These are phyloP conservation scores for Podargus strigoides DNA, from an alignment of 2,797 vertebrate genomes.

Conservation along the genomic window DNA sequence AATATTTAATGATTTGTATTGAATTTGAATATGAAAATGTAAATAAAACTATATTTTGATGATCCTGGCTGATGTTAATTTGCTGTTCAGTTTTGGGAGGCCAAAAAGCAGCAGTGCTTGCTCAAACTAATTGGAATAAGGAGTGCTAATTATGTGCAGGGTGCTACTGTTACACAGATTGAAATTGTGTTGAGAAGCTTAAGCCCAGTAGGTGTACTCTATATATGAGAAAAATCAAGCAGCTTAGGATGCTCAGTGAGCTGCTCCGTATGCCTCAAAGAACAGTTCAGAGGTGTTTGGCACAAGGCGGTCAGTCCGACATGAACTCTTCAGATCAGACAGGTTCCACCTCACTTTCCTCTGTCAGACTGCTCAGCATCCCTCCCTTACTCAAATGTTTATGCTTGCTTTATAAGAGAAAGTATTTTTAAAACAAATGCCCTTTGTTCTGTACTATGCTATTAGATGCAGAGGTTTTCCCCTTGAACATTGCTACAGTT, in stretches of 20 bases:
- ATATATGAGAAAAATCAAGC: neutral
- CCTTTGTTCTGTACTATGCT: neutral
- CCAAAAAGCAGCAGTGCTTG: neutral
- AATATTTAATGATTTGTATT: slow-evolving; percentile 78
- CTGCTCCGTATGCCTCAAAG: neutral
- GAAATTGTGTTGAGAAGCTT: neutral
- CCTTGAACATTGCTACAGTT: neutral
- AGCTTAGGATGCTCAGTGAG: neutral
- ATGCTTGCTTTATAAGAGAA: neutral
- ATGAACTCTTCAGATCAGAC: neutral
- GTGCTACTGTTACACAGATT: neutral
- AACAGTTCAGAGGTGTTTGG: neutral
- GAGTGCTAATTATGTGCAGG: neutral
- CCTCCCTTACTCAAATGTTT: neutral
- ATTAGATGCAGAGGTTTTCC: neutral
- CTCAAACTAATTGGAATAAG: neutral
- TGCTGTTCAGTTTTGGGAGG: neutral
- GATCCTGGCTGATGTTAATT: slow-evolving; percentile 1
- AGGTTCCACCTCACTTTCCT: neutral
- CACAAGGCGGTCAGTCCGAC: neutral
- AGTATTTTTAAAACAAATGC: neutral
- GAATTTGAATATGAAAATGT: slow-evolving; percentile 77
- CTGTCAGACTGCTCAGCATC: neutral
- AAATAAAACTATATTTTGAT: slow-evolving; percentile 79
- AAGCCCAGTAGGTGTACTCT: neutral